Evolutionary conservation across 2,797 vertebrate species (phyloP), one percentile per base, ranked within the genome.

Genomic region (Pantherophis alleghaniensis): DNA sequence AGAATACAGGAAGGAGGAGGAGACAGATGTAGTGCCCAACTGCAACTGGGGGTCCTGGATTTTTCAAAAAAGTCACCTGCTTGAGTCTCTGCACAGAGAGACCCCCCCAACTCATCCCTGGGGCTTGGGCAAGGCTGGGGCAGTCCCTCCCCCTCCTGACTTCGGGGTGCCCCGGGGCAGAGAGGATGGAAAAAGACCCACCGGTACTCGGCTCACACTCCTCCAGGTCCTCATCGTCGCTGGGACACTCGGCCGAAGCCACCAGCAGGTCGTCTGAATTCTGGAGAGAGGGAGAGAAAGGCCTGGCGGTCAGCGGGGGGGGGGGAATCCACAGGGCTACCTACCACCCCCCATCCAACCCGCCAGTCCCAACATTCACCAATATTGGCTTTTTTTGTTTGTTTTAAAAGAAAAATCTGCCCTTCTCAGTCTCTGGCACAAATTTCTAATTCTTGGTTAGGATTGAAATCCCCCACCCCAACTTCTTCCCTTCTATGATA

Each of bases 141-240:
- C 74, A 42, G 32, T 53, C 37, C 74, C 22, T 56, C 91, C 66
- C 91, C 51, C 32, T 42, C 28, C 22, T 86, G 69, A 51, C 66
- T 66, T 26, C 20, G 51, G 57, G 61, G 66, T 63, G 53, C 20
- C 94, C 94, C 93, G 92, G 96, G 96, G 94, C 87, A 94, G 95
- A 89, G 95, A 96, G 94, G 95, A 95, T 92, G 95, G 96, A 96
- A 95, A 95, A 95, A 95, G 94, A 98, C 99, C 98, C 98, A 99
- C 99, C 99, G 97, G 99, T 99, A 97, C 98, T 99, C 3, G 99
- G 99, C 93, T 99, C 99, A 96, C 99, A 99, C 97, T 99, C 99
- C 96, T 99, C 99, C 95, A 99, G 97, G 97, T 99, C 99, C 95
- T 99, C 99, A 13, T 99, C 99, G 56, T 99, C 99, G 14, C 98